Evolutionary conservation across 2,113 vertebrate species (phyloP).

Genomic region (Phrynosoma platyrhinos): DNA sequence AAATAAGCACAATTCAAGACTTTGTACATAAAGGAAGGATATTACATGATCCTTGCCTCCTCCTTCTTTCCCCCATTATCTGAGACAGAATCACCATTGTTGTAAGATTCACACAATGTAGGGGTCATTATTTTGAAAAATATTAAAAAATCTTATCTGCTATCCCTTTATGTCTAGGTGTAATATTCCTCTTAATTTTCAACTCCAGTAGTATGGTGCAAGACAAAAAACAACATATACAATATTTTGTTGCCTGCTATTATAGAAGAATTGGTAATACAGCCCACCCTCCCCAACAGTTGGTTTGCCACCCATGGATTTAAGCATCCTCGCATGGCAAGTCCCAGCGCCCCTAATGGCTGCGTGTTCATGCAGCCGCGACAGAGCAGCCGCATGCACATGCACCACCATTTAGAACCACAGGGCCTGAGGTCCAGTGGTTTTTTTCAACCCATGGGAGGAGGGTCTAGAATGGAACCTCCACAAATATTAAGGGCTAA

Average conservation of each 20-base stretch:
- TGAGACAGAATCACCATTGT: neutral
- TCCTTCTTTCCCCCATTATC: neutral
- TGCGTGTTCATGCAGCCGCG: no score
- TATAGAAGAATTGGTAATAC: neutral
- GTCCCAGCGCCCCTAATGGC: no score
- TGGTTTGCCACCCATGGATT: no score
- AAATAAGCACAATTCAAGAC: slow-evolving; percentile 1
- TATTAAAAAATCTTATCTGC: neutral
- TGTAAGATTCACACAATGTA: neutral
- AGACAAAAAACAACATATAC: neutral
- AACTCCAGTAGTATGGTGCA: neutral
- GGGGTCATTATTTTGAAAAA: neutral
- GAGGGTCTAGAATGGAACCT: no score
- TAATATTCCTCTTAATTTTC: neutral
- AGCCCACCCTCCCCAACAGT: no score
- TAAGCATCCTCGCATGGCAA: no score
- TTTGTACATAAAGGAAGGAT: neutral
- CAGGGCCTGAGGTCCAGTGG: no score
- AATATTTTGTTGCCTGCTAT: neutral
- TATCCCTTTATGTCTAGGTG: neutral
- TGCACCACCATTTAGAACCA: no score
- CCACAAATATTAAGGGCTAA: no score
- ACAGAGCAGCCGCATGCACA: no score
- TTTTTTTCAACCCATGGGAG: no score
- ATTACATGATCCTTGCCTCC: neutral